Percentiles rank a stretch among this genome's conserved stretches.
These are phyloP conservation scores for Amphipyra tragopoginis DNA, from an alignment of 2,888 invertebrate genomes.

Conservation along the genomic window DNA sequence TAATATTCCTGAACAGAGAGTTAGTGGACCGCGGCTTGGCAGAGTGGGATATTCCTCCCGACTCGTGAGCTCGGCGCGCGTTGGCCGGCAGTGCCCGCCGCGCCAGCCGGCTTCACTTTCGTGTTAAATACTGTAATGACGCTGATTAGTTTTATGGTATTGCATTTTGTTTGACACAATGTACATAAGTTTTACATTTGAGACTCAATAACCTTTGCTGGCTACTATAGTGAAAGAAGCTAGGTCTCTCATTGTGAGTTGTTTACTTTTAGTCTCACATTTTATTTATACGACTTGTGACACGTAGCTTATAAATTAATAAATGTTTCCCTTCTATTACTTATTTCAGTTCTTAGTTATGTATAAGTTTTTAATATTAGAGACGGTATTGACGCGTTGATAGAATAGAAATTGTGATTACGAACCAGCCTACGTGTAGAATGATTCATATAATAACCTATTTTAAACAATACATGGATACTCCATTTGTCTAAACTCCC, in stretches of 20 bases:
- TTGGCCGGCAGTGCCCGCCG: constrained; percentile 34
- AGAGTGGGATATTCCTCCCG: constrained; percentile 91
- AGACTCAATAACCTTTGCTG: constrained; percentile 57
- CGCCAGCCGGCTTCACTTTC: constrained; percentile 49
- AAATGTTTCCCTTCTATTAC: constrained; percentile 71
- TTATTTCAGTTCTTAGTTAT: constrained; percentile 57
- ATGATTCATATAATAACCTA: constrained; percentile 40
- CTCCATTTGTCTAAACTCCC: constrained; percentile 73
- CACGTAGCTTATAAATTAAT: constrained; percentile 77
- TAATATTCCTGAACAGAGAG: constrained; percentile 96
- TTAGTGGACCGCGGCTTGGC: constrained; percentile 95
- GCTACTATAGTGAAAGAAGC: constrained; percentile 57
- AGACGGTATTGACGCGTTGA: constrained; percentile 35
- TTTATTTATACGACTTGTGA: constrained; percentile 73
- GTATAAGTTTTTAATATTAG: constrained; percentile 44
- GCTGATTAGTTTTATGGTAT: constrained; percentile 79
- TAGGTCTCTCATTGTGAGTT: constrained; percentile 59
- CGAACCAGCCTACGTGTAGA: constrained; percentile 37
- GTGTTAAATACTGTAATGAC: constrained; percentile 63
- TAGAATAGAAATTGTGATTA: constrained; percentile 56
- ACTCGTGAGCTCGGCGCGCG: constrained; percentile 76
- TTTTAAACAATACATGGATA: constrained; percentile 63
- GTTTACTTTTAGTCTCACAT: constrained; percentile 68
- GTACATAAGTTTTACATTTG: constrained; percentile 68
- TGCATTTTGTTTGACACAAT: constrained; percentile 81